phyloP scores from a whole-genome alignment of 2,888 invertebrate species.

The Mesorhabditis belari region DNA sequence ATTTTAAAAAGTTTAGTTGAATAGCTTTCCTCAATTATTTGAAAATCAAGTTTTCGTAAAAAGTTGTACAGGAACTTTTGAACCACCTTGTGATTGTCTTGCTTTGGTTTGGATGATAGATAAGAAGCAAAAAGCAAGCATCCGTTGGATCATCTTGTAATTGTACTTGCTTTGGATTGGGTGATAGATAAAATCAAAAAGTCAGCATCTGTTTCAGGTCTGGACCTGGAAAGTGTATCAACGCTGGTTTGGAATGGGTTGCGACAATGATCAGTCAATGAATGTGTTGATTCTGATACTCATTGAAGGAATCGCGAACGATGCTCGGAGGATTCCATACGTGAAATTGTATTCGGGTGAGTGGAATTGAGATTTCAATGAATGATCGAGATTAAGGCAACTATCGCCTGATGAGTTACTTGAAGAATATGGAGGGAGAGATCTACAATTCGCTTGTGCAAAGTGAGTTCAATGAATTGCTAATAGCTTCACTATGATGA shows the following conservation, averaged over 20 bases:
- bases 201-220: no score
- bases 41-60: no score
- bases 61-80: no score
- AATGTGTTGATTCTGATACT: slow-evolving; percentile 32
- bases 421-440: slow-evolving; percentile 44
- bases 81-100: no score
- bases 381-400: no score
- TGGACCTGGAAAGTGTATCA: slow-evolving; percentile 43
- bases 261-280: slow-evolving; percentile 10
- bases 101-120: no score
- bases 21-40: no score
- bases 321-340: slow-evolving; percentile 43
- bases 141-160: no score
- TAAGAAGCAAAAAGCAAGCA: no score
- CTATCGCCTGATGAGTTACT: slow-evolving; percentile 19
- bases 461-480: slow-evolving; percentile 14
- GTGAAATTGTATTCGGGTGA: slow-evolving; percentile 37
- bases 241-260: slow-evolving; percentile 37
- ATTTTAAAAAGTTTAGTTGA: no score
- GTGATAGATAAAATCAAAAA: no score
- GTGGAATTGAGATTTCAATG: slow-evolving; percentile 22
- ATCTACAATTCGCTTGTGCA: slow-evolving; percentile 43
- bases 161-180: not conserved
- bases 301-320: slow-evolving; percentile 42
- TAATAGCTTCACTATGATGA: not conserved